Evolutionary conservation across 2,113 vertebrate genomes (phyloP).

Genomic region (Sebastes fasciatus): DNA sequence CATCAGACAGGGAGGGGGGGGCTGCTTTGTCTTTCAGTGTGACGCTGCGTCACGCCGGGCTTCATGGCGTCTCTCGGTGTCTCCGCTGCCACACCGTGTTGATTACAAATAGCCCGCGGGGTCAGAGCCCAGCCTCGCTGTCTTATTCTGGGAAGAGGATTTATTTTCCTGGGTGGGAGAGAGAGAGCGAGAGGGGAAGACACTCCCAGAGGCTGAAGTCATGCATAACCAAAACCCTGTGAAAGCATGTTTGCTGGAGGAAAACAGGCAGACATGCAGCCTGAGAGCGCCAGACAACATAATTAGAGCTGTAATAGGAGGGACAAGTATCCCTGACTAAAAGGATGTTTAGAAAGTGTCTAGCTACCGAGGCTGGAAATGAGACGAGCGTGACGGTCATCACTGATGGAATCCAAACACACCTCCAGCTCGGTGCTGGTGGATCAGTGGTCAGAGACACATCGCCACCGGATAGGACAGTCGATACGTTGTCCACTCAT

Average conservation of each 20-base stretch:
- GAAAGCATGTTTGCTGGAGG: conserved; percentile 58
- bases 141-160: conserved; percentile 43
- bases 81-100: conserved; percentile 9
- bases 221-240: conserved; percentile 62
- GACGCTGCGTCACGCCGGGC: conserved; percentile 11
- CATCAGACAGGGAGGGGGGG: not conserved
- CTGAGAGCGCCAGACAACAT: conserved; percentile 44
- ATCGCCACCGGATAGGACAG: not conserved
- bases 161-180: conserved; percentile 52
- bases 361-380: conserved; percentile 7
- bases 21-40: conserved; percentile 2
- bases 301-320: conserved; percentile 43
- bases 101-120: conserved; percentile 40
- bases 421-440: not conserved
- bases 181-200: conserved; percentile 19
- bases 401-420: conserved; percentile 4
- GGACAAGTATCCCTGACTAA: conserved; percentile 39
- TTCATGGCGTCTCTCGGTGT: conserved; percentile 8
- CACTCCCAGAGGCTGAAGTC: conserved; percentile 44
- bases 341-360: conserved; percentile 19
- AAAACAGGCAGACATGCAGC: conserved; percentile 44
- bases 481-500: not conserved
- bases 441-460: not conserved
- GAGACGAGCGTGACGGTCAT: conserved; percentile 7
- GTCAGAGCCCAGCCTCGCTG: conserved; percentile 18